Percentiles rank a stretch among this genome's conserved stretches.
These are phyloP conservation scores for Diadema setosum DNA, from an alignment of 35 echinoderm and acorn worm species.

Conservation along the genomic window DNA sequence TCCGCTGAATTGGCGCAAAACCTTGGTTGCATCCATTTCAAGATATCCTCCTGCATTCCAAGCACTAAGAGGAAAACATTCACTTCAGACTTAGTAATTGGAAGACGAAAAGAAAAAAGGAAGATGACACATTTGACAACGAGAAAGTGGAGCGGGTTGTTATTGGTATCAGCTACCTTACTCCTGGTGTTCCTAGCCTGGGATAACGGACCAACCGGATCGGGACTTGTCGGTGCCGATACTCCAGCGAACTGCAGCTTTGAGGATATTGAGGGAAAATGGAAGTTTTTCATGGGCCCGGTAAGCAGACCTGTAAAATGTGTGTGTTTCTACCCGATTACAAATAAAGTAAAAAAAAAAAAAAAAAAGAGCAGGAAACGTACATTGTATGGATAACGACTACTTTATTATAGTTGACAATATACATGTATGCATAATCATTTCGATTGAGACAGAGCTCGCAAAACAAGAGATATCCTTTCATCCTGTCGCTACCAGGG, in stretches of 20 bases:
- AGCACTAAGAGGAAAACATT: not conserved
- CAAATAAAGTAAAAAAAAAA: no score
- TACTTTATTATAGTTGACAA: no score
- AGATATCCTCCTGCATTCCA: not conserved
- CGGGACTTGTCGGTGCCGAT: conserved; percentile 18
- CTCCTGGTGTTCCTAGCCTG: not conserved
- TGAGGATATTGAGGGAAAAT: conserved; percentile 35
- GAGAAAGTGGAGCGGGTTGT: not conserved
- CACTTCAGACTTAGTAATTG: no score
- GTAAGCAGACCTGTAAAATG: conserved; percentile 13
- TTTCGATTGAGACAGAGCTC: not conserved
- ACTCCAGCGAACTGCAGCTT: conserved; percentile 63
- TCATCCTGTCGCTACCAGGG: not conserved
- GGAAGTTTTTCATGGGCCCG: conserved; percentile 59
- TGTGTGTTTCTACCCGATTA: no score
- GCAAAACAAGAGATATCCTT: not conserved
- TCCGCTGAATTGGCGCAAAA: not conserved
- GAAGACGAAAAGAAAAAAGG: no score
- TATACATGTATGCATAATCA: no score
- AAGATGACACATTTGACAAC: not conserved
- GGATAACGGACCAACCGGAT: not conserved
- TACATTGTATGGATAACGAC: no score
- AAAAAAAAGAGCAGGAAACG: no score
- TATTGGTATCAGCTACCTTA: not conserved
- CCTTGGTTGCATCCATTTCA: not conserved